Conservation (phyloP, 2,797 vertebrate genomes). For the Phaenicophaeus curvirostris region DNA sequence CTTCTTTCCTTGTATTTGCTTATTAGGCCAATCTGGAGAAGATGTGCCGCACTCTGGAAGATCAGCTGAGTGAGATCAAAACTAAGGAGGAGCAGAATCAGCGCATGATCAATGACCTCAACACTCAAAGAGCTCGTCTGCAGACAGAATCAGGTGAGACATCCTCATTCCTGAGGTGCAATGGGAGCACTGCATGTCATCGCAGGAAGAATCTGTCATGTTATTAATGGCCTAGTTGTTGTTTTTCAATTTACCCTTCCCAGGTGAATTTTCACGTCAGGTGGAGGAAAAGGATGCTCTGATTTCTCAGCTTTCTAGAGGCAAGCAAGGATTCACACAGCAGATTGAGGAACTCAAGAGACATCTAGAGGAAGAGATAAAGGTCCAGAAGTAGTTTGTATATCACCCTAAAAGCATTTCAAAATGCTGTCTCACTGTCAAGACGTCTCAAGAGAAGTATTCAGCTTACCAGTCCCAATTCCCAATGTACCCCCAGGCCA, state of each 20-base stretch:
- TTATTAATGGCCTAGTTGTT: no score
- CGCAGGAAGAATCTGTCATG: no score
- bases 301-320: conserved; percentile 82
- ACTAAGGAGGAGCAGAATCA: conserved; percentile 54
- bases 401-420: no score
- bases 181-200: neutral
- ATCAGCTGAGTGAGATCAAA: conserved; percentile 76
- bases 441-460: neutral
- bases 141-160: no score
- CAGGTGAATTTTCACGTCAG: conserved; percentile 81
- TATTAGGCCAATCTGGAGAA: conserved; percentile 76
- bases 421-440: no score
- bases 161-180: neutral
- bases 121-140: conserved; percentile 55
- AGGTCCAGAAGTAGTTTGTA: conserved; percentile 64
- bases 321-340: conserved; percentile 82
- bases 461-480: neutral
- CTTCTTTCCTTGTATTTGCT: neutral
- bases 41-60: conserved; percentile 75
- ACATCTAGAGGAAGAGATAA: conserved; percentile 83
- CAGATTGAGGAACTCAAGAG: conserved; percentile 84
- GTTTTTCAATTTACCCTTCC: neutral
- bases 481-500: conserved; percentile 43
- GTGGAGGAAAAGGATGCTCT: conserved; percentile 84
- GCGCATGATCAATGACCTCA: conserved; percentile 72